Conservation (phyloP, 2,888 invertebrate species). For the Catocala nupta region DNA sequence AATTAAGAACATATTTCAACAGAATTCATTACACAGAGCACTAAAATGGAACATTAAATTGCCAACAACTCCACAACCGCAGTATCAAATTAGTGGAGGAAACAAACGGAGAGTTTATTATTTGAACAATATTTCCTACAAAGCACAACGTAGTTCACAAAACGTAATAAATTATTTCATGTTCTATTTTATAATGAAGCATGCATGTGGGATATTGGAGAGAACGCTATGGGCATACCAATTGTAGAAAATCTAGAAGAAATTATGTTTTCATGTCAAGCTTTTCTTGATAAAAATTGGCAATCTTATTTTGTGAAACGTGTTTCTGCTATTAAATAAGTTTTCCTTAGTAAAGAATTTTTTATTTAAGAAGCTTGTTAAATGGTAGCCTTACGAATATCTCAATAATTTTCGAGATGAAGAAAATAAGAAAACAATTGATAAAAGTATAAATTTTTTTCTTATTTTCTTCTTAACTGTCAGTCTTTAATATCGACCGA, state of each 20-base stretch:
- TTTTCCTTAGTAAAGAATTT: too few species aligned
- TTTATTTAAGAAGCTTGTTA: too few species aligned
- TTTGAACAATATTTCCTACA: conserved; percentile 7
- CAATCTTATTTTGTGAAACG: not conserved
- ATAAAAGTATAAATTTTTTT: too few species aligned
- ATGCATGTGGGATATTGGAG: conserved; percentile 22
- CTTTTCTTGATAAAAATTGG: not conserved
- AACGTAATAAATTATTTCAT: conserved; percentile 27
- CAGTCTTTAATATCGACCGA: too few species aligned
- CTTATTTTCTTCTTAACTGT: too few species aligned
- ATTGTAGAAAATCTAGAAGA: conserved; percentile 23
- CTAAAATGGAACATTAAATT: conserved; percentile 7
- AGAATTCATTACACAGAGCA: conserved; percentile 1
- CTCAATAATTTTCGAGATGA: too few species aligned
- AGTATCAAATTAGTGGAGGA: conserved; percentile 5
- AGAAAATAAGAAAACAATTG: too few species aligned
- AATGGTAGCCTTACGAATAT: too few species aligned
- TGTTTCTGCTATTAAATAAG: too few species aligned
- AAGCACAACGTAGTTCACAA: conserved; percentile 20
- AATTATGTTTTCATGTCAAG: conserved; percentile 23
- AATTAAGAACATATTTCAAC: not conserved
- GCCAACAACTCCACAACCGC: conserved; percentile 1
- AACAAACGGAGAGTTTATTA: conserved; percentile 14
- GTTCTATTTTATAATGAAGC: conserved; percentile 26
- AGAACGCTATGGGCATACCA: conserved; percentile 30